phyloP scores from a whole-genome alignment of 37 sponge, comb jelly and placozoan species.

The Diacarnus erythraeanus region DNA sequence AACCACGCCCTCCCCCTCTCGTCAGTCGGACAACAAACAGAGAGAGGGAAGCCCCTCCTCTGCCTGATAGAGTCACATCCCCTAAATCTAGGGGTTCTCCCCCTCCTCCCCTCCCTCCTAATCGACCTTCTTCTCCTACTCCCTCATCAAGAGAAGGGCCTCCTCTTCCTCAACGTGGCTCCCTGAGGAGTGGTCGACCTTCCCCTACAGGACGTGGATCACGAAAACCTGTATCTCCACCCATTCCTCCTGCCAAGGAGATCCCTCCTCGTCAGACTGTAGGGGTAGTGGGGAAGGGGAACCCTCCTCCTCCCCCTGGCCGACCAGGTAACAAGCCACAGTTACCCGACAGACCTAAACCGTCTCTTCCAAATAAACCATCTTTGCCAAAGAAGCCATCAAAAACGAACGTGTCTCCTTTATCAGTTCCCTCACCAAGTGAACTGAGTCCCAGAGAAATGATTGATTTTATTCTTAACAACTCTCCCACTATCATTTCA shows the following conservation, averaged over 20 bases:
- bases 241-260: not conserved
- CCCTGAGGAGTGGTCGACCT: not conserved
- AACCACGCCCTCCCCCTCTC: slow-evolving; percentile 23
- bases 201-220: not conserved
- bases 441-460: slow-evolving; percentile 20
- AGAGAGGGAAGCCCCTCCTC: slow-evolving; percentile 2
- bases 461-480: not conserved
- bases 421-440: slow-evolving; percentile 2
- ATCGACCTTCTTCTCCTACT: slow-evolving; percentile 16
- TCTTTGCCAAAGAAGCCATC: slow-evolving; percentile 14
- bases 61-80: not conserved
- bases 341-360: slow-evolving; percentile 19
- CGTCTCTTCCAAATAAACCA: not conserved
- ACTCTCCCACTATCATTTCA: slow-evolving; percentile 18
- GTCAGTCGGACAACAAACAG: not conserved
- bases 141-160: not conserved
- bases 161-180: slow-evolving; percentile 1
- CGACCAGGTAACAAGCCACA: not conserved
- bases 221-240: not conserved
- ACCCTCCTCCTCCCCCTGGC: not conserved
- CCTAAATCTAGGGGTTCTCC: not conserved
- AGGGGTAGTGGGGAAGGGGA: not conserved
- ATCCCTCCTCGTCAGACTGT: not conserved
- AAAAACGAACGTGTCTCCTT: not conserved
- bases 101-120: slow-evolving; percentile 20